Conservation (phyloP, 2,888 invertebrate species). For the Sarcophaga subvicina region DNA sequence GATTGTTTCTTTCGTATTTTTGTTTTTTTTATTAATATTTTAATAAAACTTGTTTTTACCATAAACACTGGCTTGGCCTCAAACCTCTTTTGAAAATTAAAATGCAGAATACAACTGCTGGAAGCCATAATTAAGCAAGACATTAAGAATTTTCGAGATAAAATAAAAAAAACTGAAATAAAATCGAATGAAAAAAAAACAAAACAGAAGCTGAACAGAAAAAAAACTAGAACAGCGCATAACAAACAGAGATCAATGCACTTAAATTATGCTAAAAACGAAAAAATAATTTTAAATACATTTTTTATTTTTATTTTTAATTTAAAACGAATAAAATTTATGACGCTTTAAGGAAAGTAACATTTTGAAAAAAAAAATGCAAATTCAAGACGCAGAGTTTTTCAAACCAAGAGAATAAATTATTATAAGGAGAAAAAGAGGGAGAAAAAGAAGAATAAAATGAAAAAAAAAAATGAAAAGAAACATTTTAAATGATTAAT, state of each 20-base stretch:
- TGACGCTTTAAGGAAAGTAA: background rate
- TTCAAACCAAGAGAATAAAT: background rate
- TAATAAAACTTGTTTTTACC: slow-evolving; percentile 19
- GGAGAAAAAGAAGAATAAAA: background rate
- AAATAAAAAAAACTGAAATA: background rate
- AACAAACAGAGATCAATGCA: slow-evolving; percentile 24
- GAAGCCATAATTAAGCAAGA: background rate
- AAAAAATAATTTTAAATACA: background rate
- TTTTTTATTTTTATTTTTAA: background rate
- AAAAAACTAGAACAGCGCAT: slow-evolving; percentile 12
- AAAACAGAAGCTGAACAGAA: background rate
- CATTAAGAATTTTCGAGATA: slow-evolving; percentile 5
- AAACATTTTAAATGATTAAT: background rate
- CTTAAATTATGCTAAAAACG: slow-evolving; percentile 10
- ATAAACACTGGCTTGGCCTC: background rate
- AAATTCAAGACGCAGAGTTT: background rate
- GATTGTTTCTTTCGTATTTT: no score
- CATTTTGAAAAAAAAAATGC: background rate
- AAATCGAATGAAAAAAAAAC: background rate
- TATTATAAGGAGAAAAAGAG: background rate
- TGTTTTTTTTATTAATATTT: no score
- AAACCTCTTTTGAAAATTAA: background rate
- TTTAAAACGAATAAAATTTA: background rate
- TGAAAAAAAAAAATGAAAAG: background rate
- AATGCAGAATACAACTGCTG: background rate